Conservation (phyloP, 1,140 invertebrate genomes). For the Philaenus spumarius region DNA sequence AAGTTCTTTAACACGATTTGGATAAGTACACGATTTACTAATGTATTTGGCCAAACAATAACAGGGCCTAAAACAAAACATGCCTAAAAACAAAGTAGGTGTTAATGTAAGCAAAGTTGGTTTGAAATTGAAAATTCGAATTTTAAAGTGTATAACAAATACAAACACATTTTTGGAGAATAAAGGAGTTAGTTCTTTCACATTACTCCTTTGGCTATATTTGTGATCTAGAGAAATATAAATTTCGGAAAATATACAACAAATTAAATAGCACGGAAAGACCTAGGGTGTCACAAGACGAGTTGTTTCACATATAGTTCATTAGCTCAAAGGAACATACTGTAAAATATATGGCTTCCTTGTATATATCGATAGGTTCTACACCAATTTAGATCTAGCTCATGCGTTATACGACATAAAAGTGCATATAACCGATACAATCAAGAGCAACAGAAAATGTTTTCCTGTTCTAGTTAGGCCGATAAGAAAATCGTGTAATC, state of each 20-base stretch:
- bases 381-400: constrained; percentile 5
- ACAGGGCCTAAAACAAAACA: constrained; percentile 2
- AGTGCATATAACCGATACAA: background rate
- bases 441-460: background rate
- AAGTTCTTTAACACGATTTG: background rate
- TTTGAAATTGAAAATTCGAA: constrained; percentile 1
- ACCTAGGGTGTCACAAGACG: constrained; percentile 1
- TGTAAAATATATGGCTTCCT: background rate
- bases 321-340: background rate
- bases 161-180: constrained; percentile 10
- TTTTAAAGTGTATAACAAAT: constrained; percentile 15
- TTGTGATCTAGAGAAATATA: background rate
- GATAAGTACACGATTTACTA: background rate
- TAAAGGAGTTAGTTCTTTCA: background rate
- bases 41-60: constrained; percentile 2
- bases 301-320: background rate
- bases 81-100: background rate
- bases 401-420: background rate
- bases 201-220: background rate
- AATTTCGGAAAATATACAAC: background rate
- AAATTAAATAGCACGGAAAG: background rate
- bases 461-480: constrained; percentile 4
- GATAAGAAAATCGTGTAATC: constrained; percentile 5
- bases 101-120: constrained; percentile 10
- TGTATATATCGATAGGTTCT: constrained; percentile 5